These are phyloP conservation scores for Phataginus tricuspis DNA, from an alignment of 2,797 vertebrate genomes.

Conservation along the genomic window DNA sequence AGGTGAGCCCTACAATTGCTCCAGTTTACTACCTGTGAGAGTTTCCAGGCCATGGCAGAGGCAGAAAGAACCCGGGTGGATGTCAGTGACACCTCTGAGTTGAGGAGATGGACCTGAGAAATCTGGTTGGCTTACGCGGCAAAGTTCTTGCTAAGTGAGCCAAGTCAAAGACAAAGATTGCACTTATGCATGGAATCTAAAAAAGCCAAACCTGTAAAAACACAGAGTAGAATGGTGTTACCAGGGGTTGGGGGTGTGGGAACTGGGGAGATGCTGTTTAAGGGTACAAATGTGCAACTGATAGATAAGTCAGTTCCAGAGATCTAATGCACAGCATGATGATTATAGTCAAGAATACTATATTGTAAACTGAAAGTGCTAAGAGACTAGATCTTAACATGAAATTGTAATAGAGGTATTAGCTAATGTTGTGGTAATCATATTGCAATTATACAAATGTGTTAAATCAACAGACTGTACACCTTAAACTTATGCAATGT, in stretches of 20 bases:
- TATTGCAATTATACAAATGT: not conserved
- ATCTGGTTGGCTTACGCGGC: not conserved
- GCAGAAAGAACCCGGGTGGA: not conserved
- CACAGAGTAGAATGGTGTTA: not conserved
- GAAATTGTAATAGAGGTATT: not conserved
- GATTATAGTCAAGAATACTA: not conserved
- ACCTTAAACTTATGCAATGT: not conserved
- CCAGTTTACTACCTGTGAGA: not conserved
- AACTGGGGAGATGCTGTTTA: not conserved
- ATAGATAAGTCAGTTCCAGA: not conserved
- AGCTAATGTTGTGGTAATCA: not conserved
- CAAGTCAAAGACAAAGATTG: not conserved
- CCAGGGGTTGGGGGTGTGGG: not conserved
- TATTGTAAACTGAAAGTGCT: not conserved
- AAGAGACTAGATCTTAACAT: not conserved
- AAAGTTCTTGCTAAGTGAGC: not conserved
- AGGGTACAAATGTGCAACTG: not conserved
- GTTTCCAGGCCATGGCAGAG: not conserved
- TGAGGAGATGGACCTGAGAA: not conserved
- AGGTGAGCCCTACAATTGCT: accelerated
- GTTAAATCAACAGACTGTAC: not conserved
- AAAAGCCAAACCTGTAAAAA: not conserved
- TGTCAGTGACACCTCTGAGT: too few species aligned
- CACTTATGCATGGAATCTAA: not conserved
- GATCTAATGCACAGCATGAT: not conserved